A percentile compares a stretch with the other conserved stretches of the same genome.
These are phyloP conservation scores for Pinctada fucata DNA, from an alignment of 2,888 invertebrate species.

Conservation along the genomic window DNA sequence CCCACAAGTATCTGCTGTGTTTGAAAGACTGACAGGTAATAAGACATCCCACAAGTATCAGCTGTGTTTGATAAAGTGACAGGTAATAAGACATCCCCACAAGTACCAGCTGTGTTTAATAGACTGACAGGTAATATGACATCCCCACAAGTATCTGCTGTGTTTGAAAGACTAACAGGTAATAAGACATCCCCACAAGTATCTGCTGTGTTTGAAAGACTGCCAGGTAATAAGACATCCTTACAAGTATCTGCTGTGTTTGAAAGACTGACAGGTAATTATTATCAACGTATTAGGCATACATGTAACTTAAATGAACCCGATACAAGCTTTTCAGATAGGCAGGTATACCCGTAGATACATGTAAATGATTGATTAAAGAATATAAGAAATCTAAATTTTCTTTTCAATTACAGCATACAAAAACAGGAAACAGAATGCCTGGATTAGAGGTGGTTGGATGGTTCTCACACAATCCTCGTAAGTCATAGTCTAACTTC, in stretches of 20 bases:
- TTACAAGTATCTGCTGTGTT: neutral
- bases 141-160: neutral
- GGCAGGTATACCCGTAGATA: too few species aligned
- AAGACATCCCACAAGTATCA: neutral
- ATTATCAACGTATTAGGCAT: too few species aligned
- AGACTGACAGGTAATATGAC: conserved; percentile 9
- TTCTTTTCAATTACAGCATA: conserved; percentile 22
- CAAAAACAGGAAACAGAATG: conserved; percentile 32
- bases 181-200: neutral
- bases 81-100: neutral
- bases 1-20: neutral
- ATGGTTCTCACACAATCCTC: conserved; percentile 35
- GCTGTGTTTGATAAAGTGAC: too few species aligned
- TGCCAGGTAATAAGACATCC: neutral
- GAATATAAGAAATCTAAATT: too few species aligned
- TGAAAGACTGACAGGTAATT: too few species aligned
- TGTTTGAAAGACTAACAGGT: conserved; percentile 11
- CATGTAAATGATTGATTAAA: too few species aligned
- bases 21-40: conserved; percentile 5
- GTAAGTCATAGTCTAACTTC: conserved; percentile 22
- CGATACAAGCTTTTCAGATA: too few species aligned
- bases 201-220: neutral
- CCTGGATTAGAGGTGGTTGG: conserved; percentile 38
- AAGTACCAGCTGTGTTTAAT: neutral
- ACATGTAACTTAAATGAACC: too few species aligned